Evolutionary conservation across 2,797 vertebrate species (phyloP), one percentile per base, ranked within the genome.

Genomic region (Lindbergichthys nudifrons): DNA sequence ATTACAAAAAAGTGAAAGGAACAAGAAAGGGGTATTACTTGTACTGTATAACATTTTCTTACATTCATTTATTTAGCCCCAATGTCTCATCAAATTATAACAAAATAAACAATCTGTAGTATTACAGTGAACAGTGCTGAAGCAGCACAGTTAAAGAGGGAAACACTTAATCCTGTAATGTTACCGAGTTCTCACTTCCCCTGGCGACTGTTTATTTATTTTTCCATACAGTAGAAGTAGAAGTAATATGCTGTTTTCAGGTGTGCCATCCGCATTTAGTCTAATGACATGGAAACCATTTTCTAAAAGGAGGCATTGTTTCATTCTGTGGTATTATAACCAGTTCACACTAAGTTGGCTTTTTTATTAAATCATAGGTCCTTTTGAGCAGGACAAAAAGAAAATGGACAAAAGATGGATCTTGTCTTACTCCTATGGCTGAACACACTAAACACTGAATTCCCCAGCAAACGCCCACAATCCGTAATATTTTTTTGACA

Each of bases 181-280:
- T 73, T 58, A 72, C 58, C 53, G 41, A 59, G 19, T 45, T 68
- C 46, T 69, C 43, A 66, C 13, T 26, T 51, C n/a, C 26, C 7
- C 12, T 2, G 21, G 26, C 53, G 61, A 21, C n/a, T 18, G 36
- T 4, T 53, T 30, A 54, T 63, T 74, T 60, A 3, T 61, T 83
- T 83, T 85, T 80, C 78, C 64, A 48, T 75, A 47, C 47, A 73
- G 56, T 75, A 76, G 68, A 83, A 61, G 54, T 47, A 65, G 63
- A 43, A 63, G 63, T 10, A 56, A 19, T 7, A 5, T 19, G 12
- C 15, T 13, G 57, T 69, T 64, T 75, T 77, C 23, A 69, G 45
- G 65, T 67, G 57, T 69, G 58, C 61, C 19, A 56, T 42, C 36
- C 4, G 53, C 57, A 60, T 63, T 63, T 54, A 45, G 12, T 43